A percentile compares a stretch with the other conserved stretches of the same genome.
phyloP scores from a whole-genome alignment of 2,888 invertebrate species.

The Keiferia lycopersicella region DNA sequence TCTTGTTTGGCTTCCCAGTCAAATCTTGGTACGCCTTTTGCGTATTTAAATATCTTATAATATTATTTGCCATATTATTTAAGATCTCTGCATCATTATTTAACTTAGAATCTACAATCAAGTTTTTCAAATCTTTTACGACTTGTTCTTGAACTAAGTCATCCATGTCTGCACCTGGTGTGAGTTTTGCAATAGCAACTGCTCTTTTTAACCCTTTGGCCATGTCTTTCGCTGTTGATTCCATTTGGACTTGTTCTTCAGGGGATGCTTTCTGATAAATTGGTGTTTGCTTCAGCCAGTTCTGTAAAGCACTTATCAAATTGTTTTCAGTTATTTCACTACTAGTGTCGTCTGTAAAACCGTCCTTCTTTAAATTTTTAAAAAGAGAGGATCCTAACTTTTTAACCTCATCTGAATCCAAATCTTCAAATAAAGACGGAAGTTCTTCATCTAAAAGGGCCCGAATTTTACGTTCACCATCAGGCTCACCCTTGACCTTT shows the following conservation, averaged over 20 bases:
- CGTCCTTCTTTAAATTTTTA: background rate
- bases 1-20: conserved; percentile 25
- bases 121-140: background rate
- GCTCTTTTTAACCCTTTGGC: background rate
- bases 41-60: conserved; percentile 38
- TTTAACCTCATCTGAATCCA: background rate
- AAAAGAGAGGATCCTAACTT: background rate
- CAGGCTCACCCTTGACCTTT: background rate
- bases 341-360: conserved; percentile 7
- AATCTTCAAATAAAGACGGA: conserved; percentile 27
- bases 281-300: conserved; percentile 36
- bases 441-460: conserved; percentile 20
- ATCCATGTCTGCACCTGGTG: conserved; percentile 3
- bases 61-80: conserved; percentile 31
- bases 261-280: conserved; percentile 1
- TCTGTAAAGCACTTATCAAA: conserved; percentile 35
- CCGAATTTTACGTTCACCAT: conserved; percentile 3
- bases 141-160: background rate
- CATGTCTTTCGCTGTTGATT: background rate
- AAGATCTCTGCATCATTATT: conserved; percentile 25
- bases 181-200: background rate
- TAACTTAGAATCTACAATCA: background rate
- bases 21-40: conserved; percentile 39
- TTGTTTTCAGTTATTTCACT: conserved; percentile 39
- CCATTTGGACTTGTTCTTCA: conserved; percentile 6